Conservation (phyloP, 2,113 vertebrate genomes). For the Hippolais icterina region DNA sequence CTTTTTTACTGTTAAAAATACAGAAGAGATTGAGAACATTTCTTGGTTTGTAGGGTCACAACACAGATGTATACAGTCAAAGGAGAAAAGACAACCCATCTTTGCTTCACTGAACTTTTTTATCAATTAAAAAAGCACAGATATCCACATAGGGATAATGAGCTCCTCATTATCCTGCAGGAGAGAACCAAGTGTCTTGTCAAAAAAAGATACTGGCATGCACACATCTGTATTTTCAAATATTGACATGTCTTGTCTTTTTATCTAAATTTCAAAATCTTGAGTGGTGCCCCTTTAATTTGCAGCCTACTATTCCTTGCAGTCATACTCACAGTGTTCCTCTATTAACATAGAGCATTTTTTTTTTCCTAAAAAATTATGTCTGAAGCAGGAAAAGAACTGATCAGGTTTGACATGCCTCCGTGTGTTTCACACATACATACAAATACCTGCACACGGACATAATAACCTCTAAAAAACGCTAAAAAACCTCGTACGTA, state of each 20-base stretch:
- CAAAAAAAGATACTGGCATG: not conserved
- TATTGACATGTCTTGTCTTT: not conserved
- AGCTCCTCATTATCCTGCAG: not conserved
- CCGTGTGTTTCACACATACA: no score
- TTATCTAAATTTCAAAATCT: not conserved
- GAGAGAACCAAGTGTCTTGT: not conserved
- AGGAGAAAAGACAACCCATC: not conserved
- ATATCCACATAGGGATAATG: not conserved
- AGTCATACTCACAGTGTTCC: not conserved
- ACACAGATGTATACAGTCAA: not conserved
- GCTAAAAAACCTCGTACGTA: accelerated
- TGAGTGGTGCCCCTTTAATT: not conserved
- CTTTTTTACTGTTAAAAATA: not conserved
- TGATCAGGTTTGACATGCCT: not conserved
- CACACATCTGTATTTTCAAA: not conserved
- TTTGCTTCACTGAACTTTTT: not conserved
- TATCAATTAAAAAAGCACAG: not conserved
- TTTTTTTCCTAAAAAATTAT: not conserved
- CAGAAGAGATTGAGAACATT: not conserved
- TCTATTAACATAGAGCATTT: not conserved
- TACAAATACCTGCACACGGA: accelerated
- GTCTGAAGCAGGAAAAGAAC: not conserved
- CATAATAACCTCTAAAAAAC: not conserved
- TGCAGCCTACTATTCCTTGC: not conserved
- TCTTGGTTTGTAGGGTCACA: not conserved